Evolutionary conservation across 1,140 invertebrate species (phyloP), one percentile per base, ranked within the genome.

Genomic region (Macrobrachium rosenbergii): DNA sequence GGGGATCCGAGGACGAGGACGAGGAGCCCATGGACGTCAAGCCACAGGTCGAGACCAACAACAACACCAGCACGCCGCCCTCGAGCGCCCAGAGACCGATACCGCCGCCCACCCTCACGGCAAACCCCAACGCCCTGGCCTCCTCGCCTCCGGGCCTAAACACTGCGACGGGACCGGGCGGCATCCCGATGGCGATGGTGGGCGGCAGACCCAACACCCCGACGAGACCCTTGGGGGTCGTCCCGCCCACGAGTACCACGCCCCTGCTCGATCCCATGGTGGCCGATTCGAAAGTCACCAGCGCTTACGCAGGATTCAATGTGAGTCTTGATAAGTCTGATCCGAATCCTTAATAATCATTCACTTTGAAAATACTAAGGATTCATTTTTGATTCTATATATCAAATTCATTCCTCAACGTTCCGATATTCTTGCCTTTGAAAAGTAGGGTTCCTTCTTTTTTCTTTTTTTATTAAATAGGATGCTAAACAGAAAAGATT

Each of bases 171-270:
- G 76, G 60, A 45, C 76, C 76, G n/a, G 77, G 67, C 14, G 78
- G 83, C 16, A 52, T 81, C 21, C 28, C 84, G 23, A 78, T 60
- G 58, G 84, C 78, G 45, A 80, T 87, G 84, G 81, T 86, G 83
- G 72, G 84, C 77, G 78, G 78, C 19, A 67, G 63, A 16, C 84
- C 84, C 23, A 62, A 72, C 67, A 80, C 84, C 64, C 84, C 84
- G 14, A 79, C 84, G n/a, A 79, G 84, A n/a, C 43, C 77, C 17
- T 17, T 87, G 52, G 83, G 83, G 16, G 84, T 87, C 2, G 77
- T 87, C n/a, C 83, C 77, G 62, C 84, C 84, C 78, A 87, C 84
- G 52, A 87, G 78, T 78, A 87, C 84, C 45, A 80, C 84, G 77
- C 84, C 84, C 58, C 23, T 87, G 21, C 84, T 87, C 23, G 84